Base-by-base conservation (phyloP, 2,797 vertebrate species). In the Hipposideros larvatus region DNA sequence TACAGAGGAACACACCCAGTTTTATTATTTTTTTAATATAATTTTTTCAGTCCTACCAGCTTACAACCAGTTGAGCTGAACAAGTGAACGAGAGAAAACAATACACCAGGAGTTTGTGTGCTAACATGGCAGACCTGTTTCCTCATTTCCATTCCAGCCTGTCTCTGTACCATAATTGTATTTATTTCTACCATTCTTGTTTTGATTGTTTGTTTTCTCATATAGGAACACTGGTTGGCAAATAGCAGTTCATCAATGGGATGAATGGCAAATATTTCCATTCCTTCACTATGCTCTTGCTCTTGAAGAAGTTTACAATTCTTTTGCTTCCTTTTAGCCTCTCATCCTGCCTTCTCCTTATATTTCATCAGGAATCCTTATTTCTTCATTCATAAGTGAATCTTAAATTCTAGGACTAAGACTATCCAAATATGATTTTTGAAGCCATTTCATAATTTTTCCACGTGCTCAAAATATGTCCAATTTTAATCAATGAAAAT, bases 301-400 rank as follows among this genome's bases (percentile, higher is more conserved):
- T 74, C n/a, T 41, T 91, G 14, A 75, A 85, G 22, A 94, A 28
- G 1, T 63, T 59, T 13, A 19, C 1, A 11, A n/a, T 57, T 48
- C 6, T 59, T 65, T 93, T 53, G 5, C 18, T 71, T 82, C 14
- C 5, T 66, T 71, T 46, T 34, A 79, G 9, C 31, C 22, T 51
- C 4, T 21, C 15, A 70, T 87, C 1, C 21, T 43, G 1, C 5
- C 6, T 43, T 75, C 63, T 83, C 68, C 9, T 21, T 37, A 15
- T 24, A 85, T 53, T 86, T 77, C 8, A 41, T 1, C 7, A 70
- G 41, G 13, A 57, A 77, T 4, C 8, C 4, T 77, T n/a, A 21
- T 34, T 74, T 90, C n/a, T 79, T 28, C 10, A 10, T 22, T 88
- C 24, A 55, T 7, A 77, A 93, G 74, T 59, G 73, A 63, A 73